These are phyloP conservation scores for Cottus gobio DNA, from an alignment of 2,113 vertebrate genomes.

Conservation along the genomic window DNA sequence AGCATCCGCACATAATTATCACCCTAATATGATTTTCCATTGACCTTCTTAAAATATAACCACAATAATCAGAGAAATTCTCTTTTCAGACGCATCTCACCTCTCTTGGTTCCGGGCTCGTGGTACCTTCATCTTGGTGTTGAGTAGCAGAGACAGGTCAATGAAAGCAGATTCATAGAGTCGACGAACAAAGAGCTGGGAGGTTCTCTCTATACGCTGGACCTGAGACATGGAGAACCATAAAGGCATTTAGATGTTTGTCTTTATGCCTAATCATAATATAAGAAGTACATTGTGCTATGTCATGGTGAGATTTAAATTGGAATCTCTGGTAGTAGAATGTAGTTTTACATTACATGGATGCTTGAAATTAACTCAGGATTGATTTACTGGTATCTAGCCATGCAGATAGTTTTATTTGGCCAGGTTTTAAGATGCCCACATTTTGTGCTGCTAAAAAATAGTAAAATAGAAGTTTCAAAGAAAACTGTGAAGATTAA, in stretches of 20 bases:
- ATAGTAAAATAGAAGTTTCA: neutral
- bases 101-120: slow-evolving; percentile 70
- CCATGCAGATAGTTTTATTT: neutral
- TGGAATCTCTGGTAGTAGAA: neutral
- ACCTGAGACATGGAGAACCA: slow-evolving; percentile 58
- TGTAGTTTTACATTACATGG: neutral
- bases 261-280: neutral
- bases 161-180: slow-evolving; percentile 87
- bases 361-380: neutral
- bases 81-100: slow-evolving; percentile 37
- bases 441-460: neutral
- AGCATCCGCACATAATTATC: neutral
- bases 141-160: slow-evolving; percentile 84
- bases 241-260: neutral
- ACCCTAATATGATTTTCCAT: neutral
- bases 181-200: slow-evolving; percentile 85
- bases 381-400: too few species aligned
- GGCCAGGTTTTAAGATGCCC: neutral
- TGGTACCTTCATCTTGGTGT: slow-evolving; percentile 82
- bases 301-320: neutral
- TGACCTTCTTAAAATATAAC: neutral
- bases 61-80: neutral
- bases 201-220: slow-evolving; percentile 85
- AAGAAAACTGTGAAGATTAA: too few species aligned
- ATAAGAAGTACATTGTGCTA: neutral